Percentiles rank a stretch among this genome's conserved stretches.
phyloP scores from a whole-genome alignment of 2,113 vertebrate genomes.

The Columbina picui region DNA sequence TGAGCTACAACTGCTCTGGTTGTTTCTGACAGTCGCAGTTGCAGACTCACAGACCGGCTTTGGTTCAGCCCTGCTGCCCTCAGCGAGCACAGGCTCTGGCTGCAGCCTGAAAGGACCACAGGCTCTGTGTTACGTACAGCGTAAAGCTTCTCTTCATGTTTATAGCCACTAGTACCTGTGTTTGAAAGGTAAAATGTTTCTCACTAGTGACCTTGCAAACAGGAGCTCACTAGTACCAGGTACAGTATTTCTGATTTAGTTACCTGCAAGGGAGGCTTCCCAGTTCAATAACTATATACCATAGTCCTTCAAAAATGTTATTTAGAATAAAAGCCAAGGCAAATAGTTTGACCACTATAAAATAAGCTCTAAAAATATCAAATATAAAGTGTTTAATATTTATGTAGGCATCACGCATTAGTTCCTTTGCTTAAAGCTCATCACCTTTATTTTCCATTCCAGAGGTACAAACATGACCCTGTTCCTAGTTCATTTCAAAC shows the following conservation, averaged over 20 bases:
- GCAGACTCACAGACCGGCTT: not conserved
- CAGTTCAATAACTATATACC: not conserved
- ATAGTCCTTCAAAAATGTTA: not conserved
- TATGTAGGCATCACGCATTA: not conserved
- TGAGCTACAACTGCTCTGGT: conserved; percentile 76
- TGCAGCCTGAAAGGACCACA: not conserved
- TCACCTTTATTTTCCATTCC: not conserved
- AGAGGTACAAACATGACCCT: not conserved
- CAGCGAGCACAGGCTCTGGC: not conserved
- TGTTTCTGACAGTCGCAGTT: not conserved
- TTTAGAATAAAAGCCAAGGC: not conserved
- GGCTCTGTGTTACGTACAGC: not conserved
- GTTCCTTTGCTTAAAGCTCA: not conserved
- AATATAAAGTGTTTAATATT: not conserved
- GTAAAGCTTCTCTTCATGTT: not conserved
- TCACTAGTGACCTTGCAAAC: not conserved
- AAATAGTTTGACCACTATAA: not conserved
- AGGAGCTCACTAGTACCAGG: not conserved
- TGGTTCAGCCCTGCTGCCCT: conserved; percentile 6
- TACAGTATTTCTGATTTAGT: not conserved
- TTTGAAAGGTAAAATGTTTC: not conserved
- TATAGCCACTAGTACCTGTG: not conserved
- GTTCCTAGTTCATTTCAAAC: not conserved
- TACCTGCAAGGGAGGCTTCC: not conserved
- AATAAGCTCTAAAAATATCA: not conserved